Evolutionary conservation across 2,113 vertebrate genomes (phyloP), one percentile per base, ranked within the genome.

Genomic region (Machaerirhynchus nigripectus): DNA sequence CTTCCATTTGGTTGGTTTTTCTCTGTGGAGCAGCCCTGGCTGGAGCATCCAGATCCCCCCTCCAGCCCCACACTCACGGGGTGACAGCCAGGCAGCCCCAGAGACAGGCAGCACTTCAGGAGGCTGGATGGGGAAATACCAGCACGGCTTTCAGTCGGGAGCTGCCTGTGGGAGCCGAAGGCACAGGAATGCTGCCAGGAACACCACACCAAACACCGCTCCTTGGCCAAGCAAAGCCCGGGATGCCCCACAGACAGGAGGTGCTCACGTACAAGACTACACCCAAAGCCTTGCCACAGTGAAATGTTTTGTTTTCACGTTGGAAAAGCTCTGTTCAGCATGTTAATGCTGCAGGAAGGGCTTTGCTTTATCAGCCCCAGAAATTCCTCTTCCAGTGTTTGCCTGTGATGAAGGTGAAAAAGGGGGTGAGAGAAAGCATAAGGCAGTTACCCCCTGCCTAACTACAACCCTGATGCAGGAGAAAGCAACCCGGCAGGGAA

Each of bases 151-250:
- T 59, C 22, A 44, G 22, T 15, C 2, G 0, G 46, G 49, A 92
- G 50, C 39, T 70, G 47, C 13, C 31, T 56, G 4, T 0, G 2
- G 9, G 46, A 67, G 47, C 7, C 4, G 63, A 52, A 83, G 46
- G 44, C 4, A 3, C 2, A 4, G 74, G 53, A 60, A 23, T 0
- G 1, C 16, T 26, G 26, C 76, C 71, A 84, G 67, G 59, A 89
- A 7, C 40, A 15, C 40, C 2, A 4, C 9, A 0, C 5, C 0
- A 0, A 64, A 77, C 77, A 31, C 37, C 0, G 0, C 28, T 50
- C 49, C 33, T 33, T 7, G 20, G 74, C 60, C 76, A 18, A 49
- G 61, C n/a, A 78, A 40, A 57, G 63, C 0, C 65, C 30, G n/a
- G 6, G 31, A 57, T 27, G 28, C 31, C 33, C 31, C 19, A 10